Percentiles rank a stretch among this genome's conserved stretches.
Conservation (phyloP, 2,113 vertebrate species). For the Plectropomus leopardus region DNA sequence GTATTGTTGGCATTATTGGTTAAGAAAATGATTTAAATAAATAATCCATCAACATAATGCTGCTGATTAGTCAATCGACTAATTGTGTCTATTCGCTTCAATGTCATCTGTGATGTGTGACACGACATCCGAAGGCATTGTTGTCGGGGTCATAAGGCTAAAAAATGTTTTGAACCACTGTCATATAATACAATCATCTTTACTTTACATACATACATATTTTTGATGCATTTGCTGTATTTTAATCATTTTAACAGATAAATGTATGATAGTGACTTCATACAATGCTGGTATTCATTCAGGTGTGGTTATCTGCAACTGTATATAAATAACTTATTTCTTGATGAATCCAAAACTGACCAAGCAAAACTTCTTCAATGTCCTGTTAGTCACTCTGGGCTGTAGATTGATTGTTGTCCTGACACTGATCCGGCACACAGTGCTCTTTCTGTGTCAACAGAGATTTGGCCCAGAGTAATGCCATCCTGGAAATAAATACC, state of each 20-base stretch:
- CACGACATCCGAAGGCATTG: too few species aligned
- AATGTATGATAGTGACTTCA: constrained; percentile 6
- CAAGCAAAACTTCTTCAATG: background rate
- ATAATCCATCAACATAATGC: too few species aligned
- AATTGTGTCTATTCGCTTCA: too few species aligned
- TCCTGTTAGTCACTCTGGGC: background rate
- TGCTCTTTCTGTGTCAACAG: constrained; percentile 9
- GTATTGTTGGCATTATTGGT: too few species aligned
- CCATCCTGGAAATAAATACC: constrained; percentile 23
- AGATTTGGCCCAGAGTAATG: background rate
- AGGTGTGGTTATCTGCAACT: constrained; percentile 1
- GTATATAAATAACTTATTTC: too few species aligned
- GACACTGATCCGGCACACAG: background rate
- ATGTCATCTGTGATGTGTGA: too few species aligned
- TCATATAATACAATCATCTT: constrained; percentile 7
- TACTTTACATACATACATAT: constrained; percentile 38
- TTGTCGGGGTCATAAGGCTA: background rate
- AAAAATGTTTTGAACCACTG: background rate
- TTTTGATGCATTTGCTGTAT: constrained; percentile 41
- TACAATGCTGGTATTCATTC: background rate
- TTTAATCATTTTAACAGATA: constrained; percentile 42
- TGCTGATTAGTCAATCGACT: too few species aligned
- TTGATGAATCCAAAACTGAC: background rate
- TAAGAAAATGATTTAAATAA: too few species aligned
- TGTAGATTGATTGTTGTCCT: background rate